Evolutionary conservation across 2,888 invertebrate species (phyloP).

Genomic region (Latrodectus elegans): DNA sequence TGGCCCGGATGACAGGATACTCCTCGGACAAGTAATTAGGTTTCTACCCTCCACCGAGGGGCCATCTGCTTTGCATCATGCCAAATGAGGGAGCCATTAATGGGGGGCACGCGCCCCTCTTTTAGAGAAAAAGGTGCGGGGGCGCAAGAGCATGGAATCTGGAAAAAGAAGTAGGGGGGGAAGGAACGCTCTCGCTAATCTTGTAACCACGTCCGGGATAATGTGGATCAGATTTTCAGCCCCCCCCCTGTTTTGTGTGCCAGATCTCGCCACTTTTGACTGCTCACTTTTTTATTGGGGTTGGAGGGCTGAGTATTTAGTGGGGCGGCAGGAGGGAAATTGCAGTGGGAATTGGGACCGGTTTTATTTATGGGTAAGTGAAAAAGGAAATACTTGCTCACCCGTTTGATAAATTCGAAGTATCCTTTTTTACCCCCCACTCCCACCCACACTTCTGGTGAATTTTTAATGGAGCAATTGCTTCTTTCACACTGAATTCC

Average conservation of each 20-base stretch:
- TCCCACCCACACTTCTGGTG: neutral
- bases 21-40: conserved; percentile 65
- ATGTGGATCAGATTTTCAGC: conserved; percentile 41
- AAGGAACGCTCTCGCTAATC: conserved; percentile 24
- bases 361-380: neutral
- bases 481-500: too few relatives aligned
- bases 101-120: conserved; percentile 54
- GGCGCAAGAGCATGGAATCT: neutral
- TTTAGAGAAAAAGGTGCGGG: neutral
- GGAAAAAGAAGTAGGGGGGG: neutral
- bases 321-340: conserved; percentile 10
- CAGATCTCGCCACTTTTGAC: conserved; percentile 40
- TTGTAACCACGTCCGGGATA: conserved; percentile 48
- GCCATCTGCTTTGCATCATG: conserved; percentile 68
- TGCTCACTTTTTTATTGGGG: conserved; percentile 48
- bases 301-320: neutral
- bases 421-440: neutral
- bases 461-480: neutral
- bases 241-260: neutral
- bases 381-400: conserved; percentile 12
- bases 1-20: conserved; percentile 57
- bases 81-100: conserved; percentile 61
- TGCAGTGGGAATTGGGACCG: conserved; percentile 2
- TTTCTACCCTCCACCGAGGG: conserved; percentile 31
- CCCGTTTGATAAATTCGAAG: neutral